Evolutionary conservation across 2,113 vertebrate genomes (phyloP), one percentile per base, ranked within the genome.

Genomic region (Cinclus mexicanus): DNA sequence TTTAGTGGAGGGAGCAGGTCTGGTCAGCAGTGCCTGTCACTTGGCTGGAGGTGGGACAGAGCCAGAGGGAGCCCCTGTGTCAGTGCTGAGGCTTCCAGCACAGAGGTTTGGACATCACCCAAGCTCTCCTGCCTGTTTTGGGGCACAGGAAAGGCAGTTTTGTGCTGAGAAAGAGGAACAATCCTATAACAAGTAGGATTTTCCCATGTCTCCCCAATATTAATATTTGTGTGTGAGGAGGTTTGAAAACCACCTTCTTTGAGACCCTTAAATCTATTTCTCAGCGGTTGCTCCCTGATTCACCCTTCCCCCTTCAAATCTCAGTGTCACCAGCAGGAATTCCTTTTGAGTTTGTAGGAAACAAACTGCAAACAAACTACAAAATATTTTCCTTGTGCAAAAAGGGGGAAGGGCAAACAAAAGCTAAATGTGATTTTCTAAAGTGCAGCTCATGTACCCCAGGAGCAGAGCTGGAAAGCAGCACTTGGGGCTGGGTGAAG

Each of bases 331-430:
- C 46, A 83, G 15, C 61, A 86, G 63, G 55, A 75, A 95, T 83
- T 90, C 64, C 75, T 93, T 90, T 67, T 39, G 24, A 47, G 18
- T 71, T 80, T 47, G 55, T 52, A 70, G 68, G 80, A 90, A 80
- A 74, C 71, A 70, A 89, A 39, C 77, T 77, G 75, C 63, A 83
- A 91, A 61, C 67, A 44, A 90, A 16, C 42, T 18, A 39, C 39
- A 71, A 70, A 87, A 90, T 57, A 69, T 69, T 89, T 94, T 95
- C 69, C 69, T 87, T 95, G 88, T 35, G 11, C 23, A 23, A 69
- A 71, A 49, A 21, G 33, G 39, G 35, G 77, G 57, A 87, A 87
- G 39, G 67, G 79, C 12, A 42, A 92, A 81, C 44, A 83, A 92
- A 90, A 82, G 47, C 42, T 49, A 56, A 83, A 93, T 28, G 49